Base-by-base conservation (phyloP, 2,797 vertebrate species). In the Brachymystax lenok region DNA sequence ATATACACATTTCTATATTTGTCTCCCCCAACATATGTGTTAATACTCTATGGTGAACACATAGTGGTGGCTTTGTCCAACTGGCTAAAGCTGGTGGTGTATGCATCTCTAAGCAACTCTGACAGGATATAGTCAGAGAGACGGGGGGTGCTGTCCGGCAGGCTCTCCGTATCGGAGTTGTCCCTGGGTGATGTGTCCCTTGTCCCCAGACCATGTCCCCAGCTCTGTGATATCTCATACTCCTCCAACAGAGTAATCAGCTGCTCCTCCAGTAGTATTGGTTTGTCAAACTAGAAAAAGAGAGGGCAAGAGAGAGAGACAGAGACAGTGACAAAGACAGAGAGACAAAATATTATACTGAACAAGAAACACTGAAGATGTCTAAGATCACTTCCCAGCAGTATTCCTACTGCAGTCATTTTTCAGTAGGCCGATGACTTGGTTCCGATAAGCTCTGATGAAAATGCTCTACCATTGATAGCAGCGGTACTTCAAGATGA, bases 221-320 rank as follows among this genome's bases (percentile, higher is more conserved):
- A 87, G 81, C 87, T 92, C 86, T 90, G 84, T 71, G 84, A 80
- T 83, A 90, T 87, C 80, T 94, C 88, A 84, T 94, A 96, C 85
- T 95, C 93, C 81, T 94, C 91, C 93, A 99, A 90, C 88, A 98
- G 95, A 85, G 76, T 82, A 69, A 89, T 94, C 75, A 98, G 85
- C 88, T 95, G 94, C 81, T 95, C 92, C 85, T 96, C 93, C 63
- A 92, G 92, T 30, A 97, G 86, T 4, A 0, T 82, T 74, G 88
- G 79, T 76, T 87, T 82, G 75, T 93, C 92, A 74, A 85, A 69
- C 96, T 97, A 92, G 69, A 84, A 82, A 79, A 84, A 81, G 27
- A 28, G 63, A 66, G 63, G 14, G 63, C 24, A 12, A 66, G 63
- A 24, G 63, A 64, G 24, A 28, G 63, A 16, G 66, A 46, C 0